Percentiles rank a stretch among this genome's conserved stretches.
These are phyloP conservation scores for Phaethon lepturus DNA, from an alignment of 2,113 vertebrate genomes.

Conservation along the genomic window DNA sequence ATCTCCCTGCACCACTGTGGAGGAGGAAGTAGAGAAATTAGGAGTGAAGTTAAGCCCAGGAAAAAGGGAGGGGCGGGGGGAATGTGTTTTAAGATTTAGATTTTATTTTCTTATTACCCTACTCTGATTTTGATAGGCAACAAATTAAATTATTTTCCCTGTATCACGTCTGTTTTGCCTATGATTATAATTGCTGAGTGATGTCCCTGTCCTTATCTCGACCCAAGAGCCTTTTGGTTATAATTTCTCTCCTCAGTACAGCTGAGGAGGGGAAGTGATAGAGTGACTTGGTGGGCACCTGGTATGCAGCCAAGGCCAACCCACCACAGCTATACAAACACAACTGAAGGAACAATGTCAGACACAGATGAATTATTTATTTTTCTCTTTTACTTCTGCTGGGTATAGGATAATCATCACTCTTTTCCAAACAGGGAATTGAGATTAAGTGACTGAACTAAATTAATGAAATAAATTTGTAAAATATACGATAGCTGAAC, in stretches of 20 bases:
- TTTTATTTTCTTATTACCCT: too few species aligned
- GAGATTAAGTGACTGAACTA: not conserved
- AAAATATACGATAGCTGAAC: not conserved
- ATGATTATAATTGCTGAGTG: not conserved
- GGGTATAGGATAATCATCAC: not conserved
- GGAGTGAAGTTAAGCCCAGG: too few species aligned
- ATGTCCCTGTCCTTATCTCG: not conserved
- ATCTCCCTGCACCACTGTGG: too few species aligned
- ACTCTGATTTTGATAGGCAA: too few species aligned
- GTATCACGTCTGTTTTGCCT: not conserved
- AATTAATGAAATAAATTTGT: not conserved
- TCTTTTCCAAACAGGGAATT: not conserved
- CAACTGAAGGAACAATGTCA: not conserved
- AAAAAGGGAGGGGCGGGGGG: too few species aligned
- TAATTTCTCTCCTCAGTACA: not conserved
- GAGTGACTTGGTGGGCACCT: not conserved
- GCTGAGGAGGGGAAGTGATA: not conserved
- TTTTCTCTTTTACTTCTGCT: not conserved
- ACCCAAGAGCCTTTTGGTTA: not conserved
- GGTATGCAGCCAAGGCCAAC: accelerated
- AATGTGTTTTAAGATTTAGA: too few species aligned
- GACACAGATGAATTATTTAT: not conserved
- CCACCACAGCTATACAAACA: not conserved
- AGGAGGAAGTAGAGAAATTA: too few species aligned
- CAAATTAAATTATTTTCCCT: not conserved